Percentiles rank a stretch among this genome's conserved stretches.
phyloP scores from a whole-genome alignment of 2,113 vertebrate species.

The Zosterops borbonicus region DNA sequence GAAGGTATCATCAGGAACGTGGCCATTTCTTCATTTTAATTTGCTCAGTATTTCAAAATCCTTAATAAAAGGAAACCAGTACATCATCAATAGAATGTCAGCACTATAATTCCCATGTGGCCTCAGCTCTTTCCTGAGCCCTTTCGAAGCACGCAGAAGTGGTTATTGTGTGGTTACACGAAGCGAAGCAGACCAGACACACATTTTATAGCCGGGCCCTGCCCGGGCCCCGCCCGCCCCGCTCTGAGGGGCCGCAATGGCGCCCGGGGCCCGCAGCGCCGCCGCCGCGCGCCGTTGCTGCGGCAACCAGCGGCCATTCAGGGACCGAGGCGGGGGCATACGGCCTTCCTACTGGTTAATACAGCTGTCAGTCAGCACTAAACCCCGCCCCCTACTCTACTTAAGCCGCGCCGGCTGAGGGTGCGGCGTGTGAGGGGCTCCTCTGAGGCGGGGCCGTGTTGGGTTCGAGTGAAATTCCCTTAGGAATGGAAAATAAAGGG shows the following conservation, averaged over 20 bases:
- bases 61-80: not conserved
- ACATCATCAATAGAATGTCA: rapidly evolving
- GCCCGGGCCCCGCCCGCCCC: rapidly evolving
- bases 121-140: rapidly evolving
- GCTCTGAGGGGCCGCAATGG: not conserved
- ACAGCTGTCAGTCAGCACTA: rapidly evolving
- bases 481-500: rapidly evolving
- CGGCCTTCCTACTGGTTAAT: rapidly evolving
- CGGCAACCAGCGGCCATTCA: not conserved
- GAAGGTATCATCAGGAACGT: not conserved
- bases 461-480: rapidly evolving
- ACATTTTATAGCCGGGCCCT: rapidly evolving
- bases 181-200: rapidly evolving
- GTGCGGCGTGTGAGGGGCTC: rapidly evolving
- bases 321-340: rapidly evolving
- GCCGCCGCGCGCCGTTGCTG: not conserved
- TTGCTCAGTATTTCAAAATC: not conserved
- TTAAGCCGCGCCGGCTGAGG: rapidly evolving
- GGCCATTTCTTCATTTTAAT: not conserved
- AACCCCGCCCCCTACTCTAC: rapidly evolving
- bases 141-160: rapidly evolving
- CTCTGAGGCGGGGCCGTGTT: rapidly evolving
- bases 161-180: rapidly evolving
- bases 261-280: not conserved
- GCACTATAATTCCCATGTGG: rapidly evolving